phyloP scores from a whole-genome alignment of 2,888 invertebrate species.

The Dryobotodes eremita region DNA sequence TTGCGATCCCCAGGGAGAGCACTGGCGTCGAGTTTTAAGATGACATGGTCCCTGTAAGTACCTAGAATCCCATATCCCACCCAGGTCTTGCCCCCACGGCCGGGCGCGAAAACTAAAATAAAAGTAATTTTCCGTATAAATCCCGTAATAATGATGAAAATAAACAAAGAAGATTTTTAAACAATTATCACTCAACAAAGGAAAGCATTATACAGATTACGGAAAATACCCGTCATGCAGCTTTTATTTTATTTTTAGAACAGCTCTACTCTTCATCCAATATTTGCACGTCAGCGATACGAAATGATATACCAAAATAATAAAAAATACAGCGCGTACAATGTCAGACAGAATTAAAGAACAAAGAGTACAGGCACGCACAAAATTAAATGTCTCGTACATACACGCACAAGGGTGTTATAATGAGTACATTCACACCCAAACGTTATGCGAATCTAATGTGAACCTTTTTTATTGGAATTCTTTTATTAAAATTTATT shows the following conservation, averaged over 20 bases:
- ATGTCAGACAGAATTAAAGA: constrained; percentile 45
- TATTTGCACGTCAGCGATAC: constrained; percentile 32
- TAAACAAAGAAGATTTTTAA: not conserved
- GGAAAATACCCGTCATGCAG: constrained; percentile 6
- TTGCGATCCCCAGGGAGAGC: not conserved
- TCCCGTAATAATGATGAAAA: not conserved
- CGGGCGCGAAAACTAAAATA: too few relatives aligned
- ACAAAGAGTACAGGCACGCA: constrained; percentile 54
- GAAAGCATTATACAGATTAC: not conserved
- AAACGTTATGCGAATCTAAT: constrained; percentile 49
- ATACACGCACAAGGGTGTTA: constrained; percentile 29
- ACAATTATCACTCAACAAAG: not conserved
- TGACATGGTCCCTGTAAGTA: not conserved
- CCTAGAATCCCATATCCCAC: too few relatives aligned
- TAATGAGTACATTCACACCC: constrained; percentile 63
- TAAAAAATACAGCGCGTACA: constrained; percentile 28
- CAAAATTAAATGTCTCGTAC: constrained; percentile 48
- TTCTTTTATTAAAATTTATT: constrained; percentile 56
- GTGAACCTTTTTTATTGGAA: constrained; percentile 50
- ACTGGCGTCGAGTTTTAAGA: not conserved
- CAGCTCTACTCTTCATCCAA: constrained; percentile 14
- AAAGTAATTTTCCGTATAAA: too few relatives aligned
- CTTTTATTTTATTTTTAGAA: constrained; percentile 17
- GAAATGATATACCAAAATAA: constrained; percentile 25
- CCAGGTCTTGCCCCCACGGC: too few relatives aligned